Conservation (phyloP, 2,888 invertebrate species). For the Limnephilus rhombicus region DNA sequence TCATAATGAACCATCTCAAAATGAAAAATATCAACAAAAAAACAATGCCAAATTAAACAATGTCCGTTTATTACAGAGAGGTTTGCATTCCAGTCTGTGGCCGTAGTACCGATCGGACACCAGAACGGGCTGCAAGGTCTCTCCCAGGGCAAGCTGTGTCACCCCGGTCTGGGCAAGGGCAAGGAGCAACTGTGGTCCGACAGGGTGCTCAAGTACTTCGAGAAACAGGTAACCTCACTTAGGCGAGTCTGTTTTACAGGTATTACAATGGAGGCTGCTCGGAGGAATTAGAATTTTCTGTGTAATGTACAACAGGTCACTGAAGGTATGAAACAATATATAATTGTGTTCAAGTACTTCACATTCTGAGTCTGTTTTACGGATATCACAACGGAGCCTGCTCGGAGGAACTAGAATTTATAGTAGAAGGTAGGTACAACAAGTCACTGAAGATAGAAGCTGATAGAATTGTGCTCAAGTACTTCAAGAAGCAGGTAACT, state of each 20-base stretch:
- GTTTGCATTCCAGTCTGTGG: slow-evolving; percentile 79
- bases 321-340: too few species aligned
- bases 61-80: slow-evolving; percentile 71
- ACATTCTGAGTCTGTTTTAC: too few species aligned
- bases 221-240: slow-evolving; percentile 71
- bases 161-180: slow-evolving; percentile 80
- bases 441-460: too few species aligned
- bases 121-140: slow-evolving; percentile 75
- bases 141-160: slow-evolving; percentile 79
- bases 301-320: too few species aligned
- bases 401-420: too few species aligned
- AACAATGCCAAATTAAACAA: neutral
- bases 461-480: too few species aligned
- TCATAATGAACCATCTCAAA: neutral
- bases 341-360: too few species aligned
- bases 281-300: too few species aligned
- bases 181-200: slow-evolving; percentile 78
- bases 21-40: neutral
- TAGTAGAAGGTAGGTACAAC: too few species aligned
- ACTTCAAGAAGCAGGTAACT: too few species aligned
- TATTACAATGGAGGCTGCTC: too few species aligned
- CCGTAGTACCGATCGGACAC: slow-evolving; percentile 76
- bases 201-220: slow-evolving; percentile 80
- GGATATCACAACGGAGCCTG: too few species aligned
- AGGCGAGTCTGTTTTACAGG: neutral